Base-by-base conservation (phyloP, 1,140 invertebrate genomes). In the Diabrotica undecimpunctata region DNA sequence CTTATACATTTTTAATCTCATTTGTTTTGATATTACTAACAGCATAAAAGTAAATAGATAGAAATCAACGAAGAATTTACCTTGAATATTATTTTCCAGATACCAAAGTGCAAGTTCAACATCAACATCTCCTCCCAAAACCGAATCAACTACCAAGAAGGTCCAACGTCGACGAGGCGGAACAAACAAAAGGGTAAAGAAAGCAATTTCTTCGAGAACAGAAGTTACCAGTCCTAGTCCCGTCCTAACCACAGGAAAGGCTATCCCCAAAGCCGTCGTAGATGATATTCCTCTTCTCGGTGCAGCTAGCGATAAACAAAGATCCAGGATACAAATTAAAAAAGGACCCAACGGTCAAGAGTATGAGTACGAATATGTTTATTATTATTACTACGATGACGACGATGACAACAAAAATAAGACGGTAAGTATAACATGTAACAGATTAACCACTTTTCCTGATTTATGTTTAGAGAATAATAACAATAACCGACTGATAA, bases 321-420 rank as follows among this genome's bases (percentile, higher is more conserved):
- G 86, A 46, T 89, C 88, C 0, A 78, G 88, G 66, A 88, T 90
- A 66, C 86, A 93, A 83, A 88, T 93, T 37, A 93, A 94, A 72
- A 94, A 93, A 78, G 92, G 90, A 35, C 90, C 91, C n/a, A 93
- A 93, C 73, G 92, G 92, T 5, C 88, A 93, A 79, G 92, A 94
- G 71, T 94, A 95, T 72, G 92, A 95, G 78, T 94, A 94, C 75
- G 92, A 94, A 76, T 95, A 95, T 70, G 89, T 94, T 13, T 95
- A 95, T 73, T 95, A 95, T 75, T 94, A 95, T 72, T 92, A 94
- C 66, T 90, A 93, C 68, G 91, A 92, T 65, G 90, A 93, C 2
- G 86, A 87, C 57, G 80, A 61, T 7, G 61, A 77, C 62, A 46
- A 62, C 8, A 72, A 72, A 68, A 64, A 73, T 37, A 70, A 71